Conservation (phyloP, 2,113 vertebrate species). For the Silurus glanis region DNA sequence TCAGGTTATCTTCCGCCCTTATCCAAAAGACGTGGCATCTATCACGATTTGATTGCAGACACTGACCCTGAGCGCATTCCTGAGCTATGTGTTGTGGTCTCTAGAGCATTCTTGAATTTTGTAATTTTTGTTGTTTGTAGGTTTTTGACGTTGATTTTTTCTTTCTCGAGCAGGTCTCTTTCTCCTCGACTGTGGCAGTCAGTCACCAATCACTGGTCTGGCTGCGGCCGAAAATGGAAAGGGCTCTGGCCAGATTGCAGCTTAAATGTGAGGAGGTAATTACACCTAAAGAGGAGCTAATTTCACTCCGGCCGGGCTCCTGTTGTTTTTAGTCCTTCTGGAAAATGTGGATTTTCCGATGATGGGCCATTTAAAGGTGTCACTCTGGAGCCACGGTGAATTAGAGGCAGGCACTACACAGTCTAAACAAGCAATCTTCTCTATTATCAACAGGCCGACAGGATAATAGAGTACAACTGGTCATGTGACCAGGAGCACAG, state of each 20-base stretch:
- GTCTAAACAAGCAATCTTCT: constrained; percentile 92
- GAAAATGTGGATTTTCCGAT: constrained; percentile 88
- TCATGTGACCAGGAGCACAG: constrained; percentile 64
- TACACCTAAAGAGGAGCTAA: constrained; percentile 85
- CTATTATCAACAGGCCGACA: constrained; percentile 83
- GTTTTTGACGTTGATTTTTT: background rate
- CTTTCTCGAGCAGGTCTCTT: constrained; percentile 6
- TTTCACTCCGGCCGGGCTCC: constrained; percentile 76
- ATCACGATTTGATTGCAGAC: background rate
- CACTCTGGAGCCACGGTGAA: constrained; percentile 91
- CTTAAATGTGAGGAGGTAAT: constrained; percentile 82
- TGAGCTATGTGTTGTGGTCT: constrained; percentile 19
- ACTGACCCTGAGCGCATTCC: constrained; percentile 36
- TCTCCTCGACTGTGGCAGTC: constrained; percentile 34
- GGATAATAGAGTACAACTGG: constrained; percentile 84
- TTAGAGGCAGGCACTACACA: constrained; percentile 84
- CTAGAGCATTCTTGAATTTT: constrained; percentile 34
- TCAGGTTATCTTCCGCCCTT: constrained; percentile 19
- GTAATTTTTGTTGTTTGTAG: background rate
- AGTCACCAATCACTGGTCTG: constrained; percentile 41
- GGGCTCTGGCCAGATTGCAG: constrained; percentile 74
- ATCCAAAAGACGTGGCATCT: background rate
- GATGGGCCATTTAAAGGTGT: constrained; percentile 88
- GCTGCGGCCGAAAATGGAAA: constrained; percentile 56
- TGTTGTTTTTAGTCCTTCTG: constrained; percentile 81